These are phyloP conservation scores for Plecotus auritus DNA, from an alignment of 2,113 vertebrate species.

Conservation along the genomic window DNA sequence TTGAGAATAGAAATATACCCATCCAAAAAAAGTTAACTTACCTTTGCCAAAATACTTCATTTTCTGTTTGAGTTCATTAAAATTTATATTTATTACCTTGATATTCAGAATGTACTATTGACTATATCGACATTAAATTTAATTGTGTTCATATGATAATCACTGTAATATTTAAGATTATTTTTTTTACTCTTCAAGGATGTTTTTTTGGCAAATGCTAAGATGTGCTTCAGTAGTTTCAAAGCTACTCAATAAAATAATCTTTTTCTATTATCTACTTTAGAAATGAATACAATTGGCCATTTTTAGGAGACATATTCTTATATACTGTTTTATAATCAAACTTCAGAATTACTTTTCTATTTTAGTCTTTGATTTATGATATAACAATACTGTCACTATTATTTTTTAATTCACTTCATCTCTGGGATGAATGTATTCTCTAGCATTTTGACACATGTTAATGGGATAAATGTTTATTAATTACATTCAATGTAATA, in stretches of 20 bases:
- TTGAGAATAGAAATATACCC: slow-evolving; percentile 17
- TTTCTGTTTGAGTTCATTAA: slow-evolving; percentile 20
- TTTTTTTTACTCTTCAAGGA: slow-evolving; percentile 48
- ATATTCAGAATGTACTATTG: slow-evolving; percentile 36
- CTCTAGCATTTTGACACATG: not conserved
- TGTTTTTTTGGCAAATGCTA: slow-evolving; percentile 29
- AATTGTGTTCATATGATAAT: slow-evolving; percentile 56
- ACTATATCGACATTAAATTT: slow-evolving; percentile 63
- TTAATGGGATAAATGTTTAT: not conserved
- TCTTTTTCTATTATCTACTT: slow-evolving; percentile 51
- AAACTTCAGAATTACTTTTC: not conserved
- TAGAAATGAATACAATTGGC: slow-evolving; percentile 45
- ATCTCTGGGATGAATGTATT: not conserved
- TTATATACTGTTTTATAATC: not conserved
- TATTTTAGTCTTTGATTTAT: slow-evolving; percentile 25
- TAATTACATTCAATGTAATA: not conserved
- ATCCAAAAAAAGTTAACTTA: not conserved
- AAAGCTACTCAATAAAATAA: slow-evolving; percentile 41
- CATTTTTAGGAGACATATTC: not conserved
- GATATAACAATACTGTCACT: not conserved
- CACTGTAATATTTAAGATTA: slow-evolving; percentile 33
- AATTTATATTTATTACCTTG: slow-evolving; percentile 27
- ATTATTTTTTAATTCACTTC: not conserved
- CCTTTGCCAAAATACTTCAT: not conserved
- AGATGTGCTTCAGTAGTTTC: slow-evolving; percentile 57